Evolutionary conservation across 2,113 vertebrate genomes (phyloP).

Genomic region (Forbesichthys agassizii): DNA sequence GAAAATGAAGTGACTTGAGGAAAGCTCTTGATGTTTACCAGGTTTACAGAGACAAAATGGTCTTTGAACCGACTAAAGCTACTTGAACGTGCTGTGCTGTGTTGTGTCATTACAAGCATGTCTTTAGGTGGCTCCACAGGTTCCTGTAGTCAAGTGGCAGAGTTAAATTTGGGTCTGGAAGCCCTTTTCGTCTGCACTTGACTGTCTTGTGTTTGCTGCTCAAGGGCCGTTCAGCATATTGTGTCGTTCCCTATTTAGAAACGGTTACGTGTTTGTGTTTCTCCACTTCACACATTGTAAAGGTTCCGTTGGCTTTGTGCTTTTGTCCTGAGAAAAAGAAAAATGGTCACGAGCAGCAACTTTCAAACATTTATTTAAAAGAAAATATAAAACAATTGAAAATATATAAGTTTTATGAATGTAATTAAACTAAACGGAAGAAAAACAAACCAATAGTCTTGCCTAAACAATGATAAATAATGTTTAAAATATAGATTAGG

Average conservation of each 20-base stretch:
- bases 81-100: slow-evolving; percentile 61
- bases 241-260: background rate
- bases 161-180: slow-evolving; percentile 6
- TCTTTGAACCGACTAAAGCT: slow-evolving; percentile 34
- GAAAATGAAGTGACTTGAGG: slow-evolving; percentile 2
- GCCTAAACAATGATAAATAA: no score
- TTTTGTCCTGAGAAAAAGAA: background rate
- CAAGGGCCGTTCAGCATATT: background rate
- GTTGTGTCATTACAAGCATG: slow-evolving; percentile 69
- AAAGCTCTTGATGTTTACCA: slow-evolving; percentile 29
- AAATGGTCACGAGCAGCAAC: background rate
- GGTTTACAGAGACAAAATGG: slow-evolving; percentile 49
- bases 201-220: background rate
- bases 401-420: no score
- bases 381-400: background rate
- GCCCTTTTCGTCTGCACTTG: background rate
- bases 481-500: no score
- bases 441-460: no score
- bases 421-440: no score
- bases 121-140: slow-evolving; percentile 67
- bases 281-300: background rate
- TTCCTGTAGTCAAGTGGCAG: slow-evolving; percentile 34
- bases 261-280: background rate
- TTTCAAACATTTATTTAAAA: background rate
- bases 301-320: background rate